Evolutionary conservation across 53 echinoderm and acorn worm species (phyloP).

Genomic region (Patiria pectinifera): DNA sequence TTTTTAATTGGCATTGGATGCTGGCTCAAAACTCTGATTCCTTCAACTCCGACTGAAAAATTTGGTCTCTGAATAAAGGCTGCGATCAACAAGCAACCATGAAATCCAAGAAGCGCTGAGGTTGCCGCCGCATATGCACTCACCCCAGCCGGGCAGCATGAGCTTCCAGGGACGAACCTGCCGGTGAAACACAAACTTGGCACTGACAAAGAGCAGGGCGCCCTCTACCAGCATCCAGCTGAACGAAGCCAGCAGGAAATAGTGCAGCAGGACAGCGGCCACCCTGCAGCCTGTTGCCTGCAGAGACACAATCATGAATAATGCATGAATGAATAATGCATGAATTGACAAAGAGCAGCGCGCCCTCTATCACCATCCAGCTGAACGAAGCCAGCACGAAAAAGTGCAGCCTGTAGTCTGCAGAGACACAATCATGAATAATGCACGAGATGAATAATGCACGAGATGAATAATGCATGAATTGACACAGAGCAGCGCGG

Average conservation of each 20-base stretch:
- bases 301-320: background rate
- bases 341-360: constrained; percentile 27
- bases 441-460: too few relatives aligned
- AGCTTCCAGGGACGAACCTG: background rate
- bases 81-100: background rate
- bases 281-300: constrained; percentile 9
- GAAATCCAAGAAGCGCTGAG: background rate
- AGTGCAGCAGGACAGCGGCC: constrained; percentile 41
- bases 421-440: background rate
- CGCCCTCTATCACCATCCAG: constrained; percentile 52
- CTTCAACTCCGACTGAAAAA: too few relatives aligned
- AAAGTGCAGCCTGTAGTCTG: constrained; percentile 30
- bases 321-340: too few relatives aligned
- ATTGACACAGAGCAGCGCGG: constrained; percentile 28
- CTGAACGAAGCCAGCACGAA: constrained; percentile 34
- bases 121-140: background rate
- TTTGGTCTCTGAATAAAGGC: too few relatives aligned
- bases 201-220: constrained; percentile 35
- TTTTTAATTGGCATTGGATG: too few relatives aligned
- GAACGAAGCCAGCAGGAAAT: constrained; percentile 50
- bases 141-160: background rate
- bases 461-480: too few relatives aligned
- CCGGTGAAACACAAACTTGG: constrained; percentile 13
- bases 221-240: constrained; percentile 53
- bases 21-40: too few relatives aligned